Evolutionary conservation across 2,797 vertebrate species (phyloP).

Genomic region (Lepilemur septentrionalis): DNA sequence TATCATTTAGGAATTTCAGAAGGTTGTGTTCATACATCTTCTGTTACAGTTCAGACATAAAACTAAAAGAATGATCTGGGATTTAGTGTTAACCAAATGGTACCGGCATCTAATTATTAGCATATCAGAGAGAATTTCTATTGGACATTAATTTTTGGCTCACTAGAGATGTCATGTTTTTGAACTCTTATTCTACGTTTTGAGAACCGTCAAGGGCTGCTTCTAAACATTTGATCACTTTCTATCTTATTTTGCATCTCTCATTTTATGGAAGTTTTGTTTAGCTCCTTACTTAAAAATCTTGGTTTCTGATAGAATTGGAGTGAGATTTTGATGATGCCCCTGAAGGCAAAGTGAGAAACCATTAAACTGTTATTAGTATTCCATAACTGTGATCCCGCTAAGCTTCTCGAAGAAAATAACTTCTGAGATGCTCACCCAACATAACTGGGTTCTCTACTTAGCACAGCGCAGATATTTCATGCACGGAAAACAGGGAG

Average conservation of each 20-base stretch:
- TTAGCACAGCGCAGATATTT: not conserved
- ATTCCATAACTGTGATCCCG: not conserved
- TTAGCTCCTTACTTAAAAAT: slow-evolving; percentile 29
- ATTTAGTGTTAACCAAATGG: not conserved
- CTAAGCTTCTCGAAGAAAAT: not conserved
- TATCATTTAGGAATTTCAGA: not conserved
- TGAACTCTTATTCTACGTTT: not conserved
- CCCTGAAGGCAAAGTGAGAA: slow-evolving; percentile 18
- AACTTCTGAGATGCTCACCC: not conserved
- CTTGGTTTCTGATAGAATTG: slow-evolving; percentile 37
- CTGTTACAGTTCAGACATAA: not conserved
- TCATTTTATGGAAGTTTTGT: slow-evolving; percentile 41
- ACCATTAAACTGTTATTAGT: not conserved
- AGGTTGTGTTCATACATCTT: slow-evolving; percentile 1
- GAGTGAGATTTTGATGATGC: not conserved
- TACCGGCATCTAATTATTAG: not conserved
- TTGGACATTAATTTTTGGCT: slow-evolving; percentile 29
- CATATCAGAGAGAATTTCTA: slow-evolving; percentile 5
- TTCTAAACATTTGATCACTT: slow-evolving; percentile 42
- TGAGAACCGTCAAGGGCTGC: not conserved
- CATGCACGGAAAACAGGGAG: not conserved
- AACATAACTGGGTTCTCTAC: not conserved
- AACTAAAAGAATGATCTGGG: not conserved
- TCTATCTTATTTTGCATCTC: slow-evolving; percentile 34
- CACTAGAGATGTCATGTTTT: not conserved